Conservation (phyloP, 2,888 invertebrate species). For the Cerceris rybyensis region DNA sequence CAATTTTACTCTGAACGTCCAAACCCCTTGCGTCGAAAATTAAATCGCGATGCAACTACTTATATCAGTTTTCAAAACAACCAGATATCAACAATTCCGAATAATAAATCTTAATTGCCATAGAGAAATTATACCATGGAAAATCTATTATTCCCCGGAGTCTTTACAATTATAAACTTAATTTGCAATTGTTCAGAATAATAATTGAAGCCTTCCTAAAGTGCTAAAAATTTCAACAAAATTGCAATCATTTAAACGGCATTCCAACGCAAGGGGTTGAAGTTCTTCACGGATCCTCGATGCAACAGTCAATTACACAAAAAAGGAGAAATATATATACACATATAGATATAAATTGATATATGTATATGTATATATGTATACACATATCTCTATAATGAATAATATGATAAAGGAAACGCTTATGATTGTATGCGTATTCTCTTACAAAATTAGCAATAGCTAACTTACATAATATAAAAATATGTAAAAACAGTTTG, state of each 20-base stretch:
- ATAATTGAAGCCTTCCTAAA: too few species aligned
- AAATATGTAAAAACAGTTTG: conserved; percentile 81
- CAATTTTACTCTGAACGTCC: conserved; percentile 23
- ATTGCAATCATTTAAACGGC: too few species aligned
- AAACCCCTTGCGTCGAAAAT: too few species aligned
- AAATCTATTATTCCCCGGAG: too few species aligned
- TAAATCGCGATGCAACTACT: not conserved
- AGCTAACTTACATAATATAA: conserved; percentile 72
- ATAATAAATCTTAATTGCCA: too few species aligned
- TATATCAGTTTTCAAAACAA: conserved; percentile 17
- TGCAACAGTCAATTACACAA: conserved; percentile 71
- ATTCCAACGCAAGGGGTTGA: conserved; percentile 43
- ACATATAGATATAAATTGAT: conserved; percentile 34
- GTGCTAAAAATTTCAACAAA: too few species aligned
- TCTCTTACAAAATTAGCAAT: conserved; percentile 69
- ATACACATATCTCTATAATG: conserved; percentile 47
- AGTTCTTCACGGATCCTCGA: conserved; percentile 51
- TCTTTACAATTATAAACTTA: too few species aligned
- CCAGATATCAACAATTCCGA: too few species aligned
- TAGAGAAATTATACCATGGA: too few species aligned
- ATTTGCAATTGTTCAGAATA: too few species aligned
- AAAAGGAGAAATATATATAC: conserved; percentile 16
- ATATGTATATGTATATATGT: conserved; percentile 33
- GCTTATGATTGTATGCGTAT: conserved; percentile 70
- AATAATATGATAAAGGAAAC: conserved; percentile 70